Evolutionary conservation across 37 sponge, comb jelly and placozoan species (phyloP), one percentile per base, ranked within the genome.

Genomic region (Axinella damicornis): DNA sequence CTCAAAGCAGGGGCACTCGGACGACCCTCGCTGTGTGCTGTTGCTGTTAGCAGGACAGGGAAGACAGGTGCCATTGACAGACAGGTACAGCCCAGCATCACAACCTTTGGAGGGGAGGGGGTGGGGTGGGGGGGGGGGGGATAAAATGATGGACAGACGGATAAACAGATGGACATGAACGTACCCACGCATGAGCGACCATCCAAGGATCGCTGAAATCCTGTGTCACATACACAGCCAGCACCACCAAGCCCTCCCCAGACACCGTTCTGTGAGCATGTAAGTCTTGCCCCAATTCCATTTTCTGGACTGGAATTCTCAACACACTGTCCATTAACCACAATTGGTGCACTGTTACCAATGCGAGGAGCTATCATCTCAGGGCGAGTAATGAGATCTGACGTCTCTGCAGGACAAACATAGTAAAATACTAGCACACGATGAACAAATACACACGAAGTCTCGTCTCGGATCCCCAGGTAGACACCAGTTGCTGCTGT

Each of bases 391-490:
- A 69, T 38, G n/a, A 80, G 38, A 65, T 56, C 81, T 6, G 67
- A 52, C 35, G 34, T 67, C 22, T 55, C 81, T 35, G 17, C 55
- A 34, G 77, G 82, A 71, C 89, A 89, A 30, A 83, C 77, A 70
- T 76, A 39, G 58, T 89, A 89, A 57, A 71, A 89, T 32, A 89
- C 79, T 31, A 78, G n/a, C 24, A 89, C 34, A 35, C 79, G 71
- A 53, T 31, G 4, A 35, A 89, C 57, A 21, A 37, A 19, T 19
- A 76, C 32, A 71, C 89, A 89, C 13, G 89, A 38, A 65, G 77
- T 81, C 60, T 22, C 38, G 31, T 83, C 84, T 40, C 12, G 15
- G 16, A 83, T 34, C 24, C 79, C 78, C 27, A 89, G 22, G 36
- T 83, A 89, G 39, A 83, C n/a, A 30, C 84, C 84, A 61, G 25